A percentile compares a stretch with the other conserved stretches of the same genome.
phyloP scores from a whole-genome alignment of 2,113 vertebrate genomes.

The Pomatorhinus ruficollis region DNA sequence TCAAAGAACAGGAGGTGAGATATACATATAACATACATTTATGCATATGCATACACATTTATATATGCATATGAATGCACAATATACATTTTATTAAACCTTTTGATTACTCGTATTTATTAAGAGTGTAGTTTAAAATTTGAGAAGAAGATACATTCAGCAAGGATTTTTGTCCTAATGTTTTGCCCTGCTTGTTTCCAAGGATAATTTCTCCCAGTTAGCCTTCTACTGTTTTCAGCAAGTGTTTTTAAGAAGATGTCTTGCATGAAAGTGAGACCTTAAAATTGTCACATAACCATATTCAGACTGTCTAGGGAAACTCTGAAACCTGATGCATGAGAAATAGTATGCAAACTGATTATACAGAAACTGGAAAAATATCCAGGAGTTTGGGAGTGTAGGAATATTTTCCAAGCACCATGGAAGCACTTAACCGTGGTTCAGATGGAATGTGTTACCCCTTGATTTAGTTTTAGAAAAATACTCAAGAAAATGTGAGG shows the following conservation, averaged over 20 bases:
- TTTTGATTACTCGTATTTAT: background rate
- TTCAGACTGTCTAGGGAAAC: background rate
- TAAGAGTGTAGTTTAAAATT: background rate
- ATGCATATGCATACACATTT: background rate
- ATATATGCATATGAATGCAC: background rate
- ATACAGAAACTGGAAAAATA: constrained; percentile 3
- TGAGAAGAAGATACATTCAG: background rate
- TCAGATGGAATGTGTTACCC: constrained; percentile 10
- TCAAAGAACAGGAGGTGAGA: background rate
- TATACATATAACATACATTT: rapidly evolving
- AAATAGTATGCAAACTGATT: constrained; percentile 33
- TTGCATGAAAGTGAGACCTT: background rate
- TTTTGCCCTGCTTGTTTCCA: background rate
- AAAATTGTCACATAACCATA: background rate
- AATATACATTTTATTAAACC: background rate
- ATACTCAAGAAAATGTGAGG: constrained; percentile 22
- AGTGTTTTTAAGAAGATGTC: background rate
- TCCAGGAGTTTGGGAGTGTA: background rate
- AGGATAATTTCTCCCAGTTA: background rate
- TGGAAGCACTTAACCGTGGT: background rate
- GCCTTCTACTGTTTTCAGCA: background rate
- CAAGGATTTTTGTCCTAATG: background rate
- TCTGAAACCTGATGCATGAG: constrained; percentile 14
- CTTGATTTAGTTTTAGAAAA: constrained; percentile 44
- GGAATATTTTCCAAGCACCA: background rate